A percentile compares a stretch with the other conserved stretches of the same genome.
phyloP scores from a whole-genome alignment of 2,113 vertebrate species.

The Stictonetta naevosa region DNA sequence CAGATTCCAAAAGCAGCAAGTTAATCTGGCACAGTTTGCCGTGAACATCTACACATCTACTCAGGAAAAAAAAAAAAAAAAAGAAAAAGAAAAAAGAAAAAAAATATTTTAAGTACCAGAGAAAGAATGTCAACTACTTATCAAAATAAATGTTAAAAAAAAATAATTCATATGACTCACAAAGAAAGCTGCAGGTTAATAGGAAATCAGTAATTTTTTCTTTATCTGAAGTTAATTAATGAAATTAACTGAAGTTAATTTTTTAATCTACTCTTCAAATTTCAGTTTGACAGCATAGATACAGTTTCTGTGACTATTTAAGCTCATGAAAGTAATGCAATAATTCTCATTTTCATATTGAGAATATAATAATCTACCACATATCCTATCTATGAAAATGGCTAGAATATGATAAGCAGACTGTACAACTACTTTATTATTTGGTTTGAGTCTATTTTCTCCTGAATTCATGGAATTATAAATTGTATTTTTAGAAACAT shows the following conservation, averaged over 20 bases:
- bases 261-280: background rate
- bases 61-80: background rate
- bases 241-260: background rate
- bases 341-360: background rate
- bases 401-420: background rate
- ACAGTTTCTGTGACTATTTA: background rate
- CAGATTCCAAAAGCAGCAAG: background rate
- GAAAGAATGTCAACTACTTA: background rate
- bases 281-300: background rate
- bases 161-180: background rate
- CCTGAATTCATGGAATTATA: background rate
- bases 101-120: background rate
- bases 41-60: background rate
- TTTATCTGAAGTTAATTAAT: background rate
- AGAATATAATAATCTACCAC: background rate
- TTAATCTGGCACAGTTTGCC: background rate
- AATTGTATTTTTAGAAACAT: background rate
- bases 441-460: background rate
- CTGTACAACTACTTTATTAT: background rate
- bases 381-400: background rate
- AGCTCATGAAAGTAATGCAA: background rate
- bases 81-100: background rate
- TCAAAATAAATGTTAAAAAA: background rate
- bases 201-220: background rate
- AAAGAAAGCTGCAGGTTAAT: background rate